Evolutionary conservation across 2,888 invertebrate species (phyloP), one percentile per base, ranked within the genome.

Genomic region (Philopedon plagiatum): DNA sequence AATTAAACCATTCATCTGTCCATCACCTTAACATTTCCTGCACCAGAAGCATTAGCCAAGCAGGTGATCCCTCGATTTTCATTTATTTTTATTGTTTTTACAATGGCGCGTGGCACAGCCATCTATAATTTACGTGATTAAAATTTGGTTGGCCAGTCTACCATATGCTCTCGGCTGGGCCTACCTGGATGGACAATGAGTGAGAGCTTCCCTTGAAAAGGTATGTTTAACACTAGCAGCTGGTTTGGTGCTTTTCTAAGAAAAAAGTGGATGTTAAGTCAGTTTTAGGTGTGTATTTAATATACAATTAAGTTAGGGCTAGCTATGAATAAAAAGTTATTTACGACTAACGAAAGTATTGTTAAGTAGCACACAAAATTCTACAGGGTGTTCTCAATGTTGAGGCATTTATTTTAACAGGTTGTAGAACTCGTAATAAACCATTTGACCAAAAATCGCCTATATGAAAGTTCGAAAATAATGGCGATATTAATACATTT

Each of bases 121-220:
- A 74, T 37, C 65, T 78, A 78, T 81, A 80, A 81, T 80, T 81
- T 79, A 78, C 78, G 75, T 78, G 79, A 80, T 79, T 79, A 79
- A 77, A 77, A 75, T 77, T 78, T 76, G 78, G 76, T 76, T 70
- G 75, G 75, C 76, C 39, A 78, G 76, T 57, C 11, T 54, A 54
- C 68, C 66, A 71, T 71, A 71, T 54, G 51, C 51, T 54, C 29
- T 9, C n/a, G 60, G 65, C 23, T 13, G 7, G 32, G 44, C 32
- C 64, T 71, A 65, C 65, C 65, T 71, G 64, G 60, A 65, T 29
- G 57, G 58, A 13, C 56, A 34, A 51, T 67, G 67, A 60, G 21
- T 49, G 44, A 67, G 26, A 51, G 11, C 49, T 60, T 46, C 49
- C 67, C 58, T 49, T 67, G 23, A 54, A 13, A 60, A 46, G 57